These are phyloP conservation scores for Cenopis cana DNA, from an alignment of 2,888 invertebrate genomes.

Conservation along the genomic window DNA sequence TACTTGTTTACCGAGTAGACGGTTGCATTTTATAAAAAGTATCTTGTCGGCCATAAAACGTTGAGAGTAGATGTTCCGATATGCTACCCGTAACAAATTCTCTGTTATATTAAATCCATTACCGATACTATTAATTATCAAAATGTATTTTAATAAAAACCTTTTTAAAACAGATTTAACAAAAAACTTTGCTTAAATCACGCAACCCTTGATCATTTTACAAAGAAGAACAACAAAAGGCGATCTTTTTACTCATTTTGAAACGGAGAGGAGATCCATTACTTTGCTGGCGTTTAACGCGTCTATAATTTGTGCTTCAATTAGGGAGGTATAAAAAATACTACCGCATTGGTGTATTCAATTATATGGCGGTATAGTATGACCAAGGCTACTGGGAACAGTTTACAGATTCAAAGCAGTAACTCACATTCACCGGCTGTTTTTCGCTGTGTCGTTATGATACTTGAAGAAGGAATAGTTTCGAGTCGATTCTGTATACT, in stretches of 20 bases:
- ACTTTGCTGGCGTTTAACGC: constrained; percentile 52
- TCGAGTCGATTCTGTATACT: too few species aligned
- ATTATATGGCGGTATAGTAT: constrained; percentile 49
- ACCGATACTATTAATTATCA: too few species aligned
- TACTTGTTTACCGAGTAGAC: background rate
- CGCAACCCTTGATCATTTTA: constrained; percentile 19
- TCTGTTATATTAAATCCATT: too few species aligned
- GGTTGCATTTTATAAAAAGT: background rate
- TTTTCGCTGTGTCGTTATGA: too few species aligned
- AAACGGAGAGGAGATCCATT: constrained; percentile 54
- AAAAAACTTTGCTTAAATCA: background rate
- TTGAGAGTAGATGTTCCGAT: too few species aligned
- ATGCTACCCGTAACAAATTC: too few species aligned
- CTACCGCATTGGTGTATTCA: constrained; percentile 49
- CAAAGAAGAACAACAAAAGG: constrained; percentile 49
- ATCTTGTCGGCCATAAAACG: too few species aligned
- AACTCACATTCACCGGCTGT: background rate
- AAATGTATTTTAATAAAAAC: too few species aligned
- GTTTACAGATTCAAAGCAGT: constrained; percentile 14
- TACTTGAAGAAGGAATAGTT: too few species aligned
- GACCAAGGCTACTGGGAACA: constrained; percentile 33
- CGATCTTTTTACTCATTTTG: constrained; percentile 52
- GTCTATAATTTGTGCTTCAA: constrained; percentile 57
- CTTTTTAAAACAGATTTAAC: too few species aligned
- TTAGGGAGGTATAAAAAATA: constrained; percentile 54